phyloP scores from a whole-genome alignment of 1,140 invertebrate species.

The Bombus difficillimus region DNA sequence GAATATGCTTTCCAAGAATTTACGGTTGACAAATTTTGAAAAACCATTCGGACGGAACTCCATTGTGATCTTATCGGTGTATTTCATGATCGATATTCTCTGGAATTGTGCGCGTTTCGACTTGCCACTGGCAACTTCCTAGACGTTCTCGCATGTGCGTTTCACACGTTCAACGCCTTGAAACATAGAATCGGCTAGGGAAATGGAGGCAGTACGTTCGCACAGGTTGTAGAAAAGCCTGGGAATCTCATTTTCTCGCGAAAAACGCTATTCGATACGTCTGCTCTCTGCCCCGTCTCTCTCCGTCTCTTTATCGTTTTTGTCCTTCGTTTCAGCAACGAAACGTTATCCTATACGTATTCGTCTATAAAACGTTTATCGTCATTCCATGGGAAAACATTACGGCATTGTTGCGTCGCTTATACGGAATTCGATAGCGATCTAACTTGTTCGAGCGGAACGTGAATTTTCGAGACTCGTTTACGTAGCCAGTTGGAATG shows the following conservation, averaged over 20 bases:
- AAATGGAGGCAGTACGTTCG: conserved; percentile 18
- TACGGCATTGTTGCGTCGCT: conserved; percentile 10
- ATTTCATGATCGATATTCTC: conserved; percentile 25
- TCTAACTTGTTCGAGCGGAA: neutral
- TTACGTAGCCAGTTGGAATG: neutral
- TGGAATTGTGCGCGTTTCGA: conserved; percentile 28
- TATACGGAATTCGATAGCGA: conserved; percentile 5
- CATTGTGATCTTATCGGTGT: neutral
- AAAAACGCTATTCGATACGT: conserved; percentile 24
- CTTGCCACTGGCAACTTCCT: neutral
- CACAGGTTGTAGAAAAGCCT: neutral
- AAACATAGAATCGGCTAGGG: conserved; percentile 14
- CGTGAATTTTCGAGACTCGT: neutral
- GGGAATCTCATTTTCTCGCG: conserved; percentile 37
- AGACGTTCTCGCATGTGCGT: neutral
- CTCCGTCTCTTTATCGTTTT: neutral
- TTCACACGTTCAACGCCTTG: neutral
- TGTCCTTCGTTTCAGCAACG: neutral
- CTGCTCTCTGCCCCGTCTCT: neutral
- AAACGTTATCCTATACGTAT: neutral
- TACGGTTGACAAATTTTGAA: neutral
- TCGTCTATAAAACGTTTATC: conserved; percentile 24
- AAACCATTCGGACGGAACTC: neutral
- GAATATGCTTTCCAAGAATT: neutral
- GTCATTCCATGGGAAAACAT: conserved; percentile 22